Evolutionary conservation across 1,140 invertebrate species (phyloP), one percentile per base, ranked within the genome.

Genomic region (Drosophila tropicalis): DNA sequence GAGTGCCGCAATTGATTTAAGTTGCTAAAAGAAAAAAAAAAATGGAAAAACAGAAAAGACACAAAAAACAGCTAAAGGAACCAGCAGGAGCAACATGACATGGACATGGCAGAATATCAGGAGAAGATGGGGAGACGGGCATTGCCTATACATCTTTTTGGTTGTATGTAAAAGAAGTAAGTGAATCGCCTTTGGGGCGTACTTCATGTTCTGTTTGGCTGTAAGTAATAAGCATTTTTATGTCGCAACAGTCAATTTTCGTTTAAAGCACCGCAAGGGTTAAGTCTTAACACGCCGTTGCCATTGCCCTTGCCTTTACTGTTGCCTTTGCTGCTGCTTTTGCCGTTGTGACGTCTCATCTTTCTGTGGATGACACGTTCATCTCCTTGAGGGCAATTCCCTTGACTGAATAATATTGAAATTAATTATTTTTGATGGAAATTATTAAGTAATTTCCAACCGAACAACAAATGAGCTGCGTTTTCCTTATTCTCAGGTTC

Each of bases 391-490:
- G 67, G 34, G 36, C 41, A 19, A 51, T 41, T 44, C 67, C 60
- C 75, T 62, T 75, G 56, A 34, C 70, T 81, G 82, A 86, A 90
- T 81, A 77, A 90, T 90, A 90, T 90, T 83, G 85, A 90, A 74
- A 86, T 83, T 90, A 90, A 90, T 90, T 78, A 90, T 67, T 90
- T 90, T 76, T 83, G 86, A 83, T 90, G 79, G 79, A 78, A 90
- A 90, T 90, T 90, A 90, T 90, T 86, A 90, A 90, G 86, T 90
- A 90, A 90, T 90, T 90, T 86, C 76, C 71, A 75, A 80, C 67
- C 57, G 63, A 64, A 34, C 70, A 56, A 69, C 58, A 80, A 78
- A 75, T 70, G 72, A 74, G 80, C 67, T 34, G 41, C 54, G 15
- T 9, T 36, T 47, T 65, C 39, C 19, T 19, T 60, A 63, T 56